A percentile compares a stretch with the other conserved stretches of the same genome.
Conservation (phyloP, 1,140 invertebrate genomes). For the Hypsibius dujardini region DNA sequence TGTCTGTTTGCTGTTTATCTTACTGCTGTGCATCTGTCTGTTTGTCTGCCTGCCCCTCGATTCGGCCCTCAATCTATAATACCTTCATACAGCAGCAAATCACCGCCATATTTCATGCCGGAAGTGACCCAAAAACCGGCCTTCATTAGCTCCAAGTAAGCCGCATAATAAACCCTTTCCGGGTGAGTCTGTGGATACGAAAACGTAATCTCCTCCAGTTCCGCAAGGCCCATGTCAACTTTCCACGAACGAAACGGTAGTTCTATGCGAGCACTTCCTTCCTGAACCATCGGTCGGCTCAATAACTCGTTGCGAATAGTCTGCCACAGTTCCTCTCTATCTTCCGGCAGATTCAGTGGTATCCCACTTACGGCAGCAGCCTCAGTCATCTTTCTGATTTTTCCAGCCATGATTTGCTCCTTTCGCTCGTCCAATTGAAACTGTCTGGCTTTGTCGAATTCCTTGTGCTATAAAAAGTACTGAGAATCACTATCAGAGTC, state of each 20-base stretch:
- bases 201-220: background rate
- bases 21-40: too few species aligned
- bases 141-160: background rate
- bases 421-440: background rate
- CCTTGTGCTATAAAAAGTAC: background rate
- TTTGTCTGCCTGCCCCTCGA: too few species aligned
- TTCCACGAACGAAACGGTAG: slow-evolving; percentile 3
- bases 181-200: background rate
- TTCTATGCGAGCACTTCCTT: background rate
- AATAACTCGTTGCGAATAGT: background rate
- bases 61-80: background rate
- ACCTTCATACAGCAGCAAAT: slow-evolving; percentile 14
- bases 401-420: background rate
- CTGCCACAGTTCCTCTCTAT: background rate
- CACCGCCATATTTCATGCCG: background rate
- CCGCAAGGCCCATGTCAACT: background rate
- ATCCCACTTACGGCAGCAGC: background rate
- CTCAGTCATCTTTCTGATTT: background rate
- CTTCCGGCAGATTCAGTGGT: background rate
- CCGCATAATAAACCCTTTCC: background rate
- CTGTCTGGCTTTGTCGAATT: background rate
- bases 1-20: too few species aligned
- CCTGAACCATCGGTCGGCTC: background rate
- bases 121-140: background rate
- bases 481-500: background rate